These are phyloP conservation scores for Operophtera brumata DNA, from an alignment of 2,888 invertebrate species.

Conservation along the genomic window DNA sequence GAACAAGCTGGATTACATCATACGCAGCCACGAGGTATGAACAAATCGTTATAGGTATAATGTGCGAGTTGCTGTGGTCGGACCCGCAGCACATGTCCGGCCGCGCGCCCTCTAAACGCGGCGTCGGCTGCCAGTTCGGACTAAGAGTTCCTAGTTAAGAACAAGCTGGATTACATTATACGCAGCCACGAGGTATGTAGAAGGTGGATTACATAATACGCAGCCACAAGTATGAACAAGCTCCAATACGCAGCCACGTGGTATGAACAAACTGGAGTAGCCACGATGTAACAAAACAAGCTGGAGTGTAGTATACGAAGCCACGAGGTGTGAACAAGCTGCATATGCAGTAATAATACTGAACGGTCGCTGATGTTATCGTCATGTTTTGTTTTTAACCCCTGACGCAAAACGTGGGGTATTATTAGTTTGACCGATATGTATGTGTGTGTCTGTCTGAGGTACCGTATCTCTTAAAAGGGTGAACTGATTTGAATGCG, in stretches of 20 bases:
- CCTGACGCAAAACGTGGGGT: too few species aligned
- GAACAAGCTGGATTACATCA: conserved; percentile 82
- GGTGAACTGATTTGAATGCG: too few species aligned
- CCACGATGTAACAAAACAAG: conserved; percentile 89
- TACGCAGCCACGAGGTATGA: conserved; percentile 58
- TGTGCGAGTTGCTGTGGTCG: conserved; percentile 99
- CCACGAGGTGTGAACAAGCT: conserved; percentile 83
- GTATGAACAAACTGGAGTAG: conserved; percentile 75
- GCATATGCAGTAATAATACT: too few species aligned
- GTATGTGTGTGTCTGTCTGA: too few species aligned
- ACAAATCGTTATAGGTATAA: conserved; percentile 81
- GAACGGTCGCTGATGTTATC: too few species aligned
- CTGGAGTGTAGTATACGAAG: conserved; percentile 97
- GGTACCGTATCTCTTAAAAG: too few species aligned
- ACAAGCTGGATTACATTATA: conserved; percentile 95
- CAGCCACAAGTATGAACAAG: too few species aligned
- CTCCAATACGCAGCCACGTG: too few species aligned
- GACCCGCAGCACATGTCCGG: conserved; percentile 97
- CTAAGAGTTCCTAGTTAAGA: conserved; percentile 94
- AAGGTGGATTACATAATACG: too few species aligned
- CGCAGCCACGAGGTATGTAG: conserved; percentile 90
- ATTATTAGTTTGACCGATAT: too few species aligned
- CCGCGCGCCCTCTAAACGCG: conserved; percentile 95
- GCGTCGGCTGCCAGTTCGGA: conserved; percentile 99
- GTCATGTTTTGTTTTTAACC: too few species aligned